These are phyloP conservation scores for Psilopogon haemacephalus DNA, from an alignment of 2,113 vertebrate genomes.

Conservation along the genomic window DNA sequence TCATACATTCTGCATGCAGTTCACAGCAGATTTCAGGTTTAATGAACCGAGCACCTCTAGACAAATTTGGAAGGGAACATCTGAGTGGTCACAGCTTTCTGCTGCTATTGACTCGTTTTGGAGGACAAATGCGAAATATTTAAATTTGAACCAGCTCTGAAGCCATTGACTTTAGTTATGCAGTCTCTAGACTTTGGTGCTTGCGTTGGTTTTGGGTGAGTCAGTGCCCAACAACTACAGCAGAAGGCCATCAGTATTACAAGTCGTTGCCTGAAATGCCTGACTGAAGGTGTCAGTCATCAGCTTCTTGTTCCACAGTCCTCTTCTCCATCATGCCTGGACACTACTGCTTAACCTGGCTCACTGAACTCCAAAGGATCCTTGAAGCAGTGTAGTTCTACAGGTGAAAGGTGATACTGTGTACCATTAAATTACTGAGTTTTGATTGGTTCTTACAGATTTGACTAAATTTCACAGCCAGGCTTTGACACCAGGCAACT, in stretches of 20 bases:
- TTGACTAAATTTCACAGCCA: neutral
- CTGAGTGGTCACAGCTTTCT: neutral
- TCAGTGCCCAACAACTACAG: neutral
- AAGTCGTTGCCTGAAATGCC: neutral
- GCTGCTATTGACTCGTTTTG: neutral
- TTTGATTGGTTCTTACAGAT: neutral
- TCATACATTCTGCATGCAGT: neutral
- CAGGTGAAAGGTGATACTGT: neutral
- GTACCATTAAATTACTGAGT: neutral
- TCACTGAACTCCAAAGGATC: neutral
- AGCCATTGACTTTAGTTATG: neutral
- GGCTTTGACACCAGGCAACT: neutral
- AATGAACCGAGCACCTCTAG: neutral
- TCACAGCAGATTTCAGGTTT: neutral
- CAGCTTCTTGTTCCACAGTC: neutral
- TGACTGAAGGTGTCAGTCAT: neutral
- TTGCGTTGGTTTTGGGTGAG: neutral
- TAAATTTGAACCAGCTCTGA: neutral
- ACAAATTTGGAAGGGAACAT: neutral
- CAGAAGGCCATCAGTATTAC: neutral
- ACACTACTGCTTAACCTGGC: neutral
- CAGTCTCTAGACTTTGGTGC: neutral
- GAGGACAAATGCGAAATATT: neutral
- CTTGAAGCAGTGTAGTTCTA: neutral
- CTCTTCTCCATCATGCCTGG: neutral